These are phyloP conservation scores for Procambarus virginalis DNA, from an alignment of 1,140 invertebrate species.

Conservation along the genomic window DNA sequence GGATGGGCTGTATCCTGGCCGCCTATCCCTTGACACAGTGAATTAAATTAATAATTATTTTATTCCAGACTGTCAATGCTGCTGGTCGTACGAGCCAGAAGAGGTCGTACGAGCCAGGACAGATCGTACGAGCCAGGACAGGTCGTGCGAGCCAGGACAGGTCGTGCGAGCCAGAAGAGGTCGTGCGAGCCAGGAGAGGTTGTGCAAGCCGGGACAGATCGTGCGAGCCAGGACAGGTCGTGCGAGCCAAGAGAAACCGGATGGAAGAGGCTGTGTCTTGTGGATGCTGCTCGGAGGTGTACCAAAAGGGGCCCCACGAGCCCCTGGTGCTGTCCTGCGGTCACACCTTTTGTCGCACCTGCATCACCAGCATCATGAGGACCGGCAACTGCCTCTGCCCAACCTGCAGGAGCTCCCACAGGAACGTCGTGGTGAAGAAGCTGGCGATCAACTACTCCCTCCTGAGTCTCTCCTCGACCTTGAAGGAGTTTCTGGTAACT, in stretches of 20 bases:
- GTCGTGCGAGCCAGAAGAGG: too few relatives aligned
- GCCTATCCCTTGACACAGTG: too few relatives aligned
- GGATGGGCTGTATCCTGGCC: too few relatives aligned
- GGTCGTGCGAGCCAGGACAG: too few relatives aligned
- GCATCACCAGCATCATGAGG: background rate
- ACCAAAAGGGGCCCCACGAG: background rate
- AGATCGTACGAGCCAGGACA: too few relatives aligned
- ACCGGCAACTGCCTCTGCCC: conserved; percentile 5
- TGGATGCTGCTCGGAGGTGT: conserved; percentile 19
- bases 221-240: too few relatives aligned
- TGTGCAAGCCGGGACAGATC: background rate
- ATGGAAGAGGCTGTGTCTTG: conserved; percentile 27
- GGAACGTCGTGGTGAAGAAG: background rate
- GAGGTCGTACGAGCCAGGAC: too few relatives aligned
- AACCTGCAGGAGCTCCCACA: conserved; percentile 17
- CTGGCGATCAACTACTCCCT: conserved; percentile 28
- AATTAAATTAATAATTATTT: too few relatives aligned
- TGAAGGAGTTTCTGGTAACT: too few relatives aligned
- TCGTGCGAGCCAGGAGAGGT: background rate
- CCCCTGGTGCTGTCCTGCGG: conserved; percentile 38
- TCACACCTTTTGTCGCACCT: conserved; percentile 38
- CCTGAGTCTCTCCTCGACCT: too few relatives aligned
- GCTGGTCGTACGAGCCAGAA: too few relatives aligned
- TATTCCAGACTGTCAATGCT: too few relatives aligned
- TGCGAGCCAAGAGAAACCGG: background rate